Conservation (phyloP, 2,888 invertebrate species). For the Spilarctia lutea region DNA sequence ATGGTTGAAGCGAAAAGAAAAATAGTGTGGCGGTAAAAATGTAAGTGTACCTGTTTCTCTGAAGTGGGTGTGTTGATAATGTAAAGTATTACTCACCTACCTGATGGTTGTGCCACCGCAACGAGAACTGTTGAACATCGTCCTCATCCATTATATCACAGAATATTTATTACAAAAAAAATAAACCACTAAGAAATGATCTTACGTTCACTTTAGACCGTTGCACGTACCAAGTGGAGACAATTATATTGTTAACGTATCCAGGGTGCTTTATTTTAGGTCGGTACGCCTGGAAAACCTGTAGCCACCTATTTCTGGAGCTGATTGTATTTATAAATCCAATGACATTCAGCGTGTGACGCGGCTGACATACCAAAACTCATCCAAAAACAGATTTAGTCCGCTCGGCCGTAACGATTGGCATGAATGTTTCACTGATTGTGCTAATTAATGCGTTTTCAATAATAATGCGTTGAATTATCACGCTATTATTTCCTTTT, state of each 20-base stretch:
- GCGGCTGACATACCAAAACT: conserved; percentile 85
- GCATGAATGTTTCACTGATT: conserved; percentile 81
- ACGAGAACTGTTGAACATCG: conserved; percentile 92
- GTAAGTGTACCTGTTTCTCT: conserved; percentile 57
- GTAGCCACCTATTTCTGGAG: conserved; percentile 87
- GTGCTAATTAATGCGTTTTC: conserved; percentile 66
- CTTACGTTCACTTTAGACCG: conserved; percentile 72
- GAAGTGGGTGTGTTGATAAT: conserved; percentile 67
- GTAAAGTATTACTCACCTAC: conserved; percentile 85
- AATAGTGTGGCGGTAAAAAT: conserved; percentile 38
- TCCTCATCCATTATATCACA: conserved; percentile 84
- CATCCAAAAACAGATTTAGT: conserved; percentile 87
- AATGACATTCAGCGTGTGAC: conserved; percentile 86
- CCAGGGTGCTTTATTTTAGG: conserved; percentile 87
- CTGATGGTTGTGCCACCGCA: conserved; percentile 95
- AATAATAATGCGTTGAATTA: conserved; percentile 43
- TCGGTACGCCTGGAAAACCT: conserved; percentile 87
- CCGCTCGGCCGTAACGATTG: conserved; percentile 77
- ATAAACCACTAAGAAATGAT: conserved; percentile 64
- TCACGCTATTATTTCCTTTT: conserved; percentile 26
- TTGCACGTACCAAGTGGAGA: conserved; percentile 70
- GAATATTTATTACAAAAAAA: conserved; percentile 54
- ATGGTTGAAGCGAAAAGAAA: conserved; percentile 41
- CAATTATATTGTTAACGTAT: conserved; percentile 86
- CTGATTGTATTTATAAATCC: conserved; percentile 87